A percentile compares a stretch with the other conserved stretches of the same genome.
phyloP scores from a whole-genome alignment of 2,797 vertebrate species.

The Cryptoblepharus egeriae region DNA sequence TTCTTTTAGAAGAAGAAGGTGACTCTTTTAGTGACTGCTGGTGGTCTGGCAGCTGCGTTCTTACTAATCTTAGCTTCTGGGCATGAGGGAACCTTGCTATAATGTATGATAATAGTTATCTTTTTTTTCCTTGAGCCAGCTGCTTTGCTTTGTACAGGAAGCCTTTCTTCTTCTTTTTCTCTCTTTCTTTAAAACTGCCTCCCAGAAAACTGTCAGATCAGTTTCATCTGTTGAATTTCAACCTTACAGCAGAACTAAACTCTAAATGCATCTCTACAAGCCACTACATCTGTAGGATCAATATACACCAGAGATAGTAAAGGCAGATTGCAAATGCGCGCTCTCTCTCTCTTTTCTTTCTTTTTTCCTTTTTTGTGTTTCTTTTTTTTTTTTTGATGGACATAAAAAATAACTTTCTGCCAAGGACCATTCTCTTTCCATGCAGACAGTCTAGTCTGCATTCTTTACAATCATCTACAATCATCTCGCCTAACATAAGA shows the following conservation, averaged over 20 bases:
- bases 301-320: conserved; percentile 44
- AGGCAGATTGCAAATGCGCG: background rate
- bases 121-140: conserved; percentile 55
- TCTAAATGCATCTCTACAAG: conserved; percentile 34
- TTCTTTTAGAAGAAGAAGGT: conserved; percentile 6
- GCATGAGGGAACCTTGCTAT: conserved; percentile 36
- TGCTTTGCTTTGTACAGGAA: conserved; percentile 62
- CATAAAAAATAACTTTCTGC: conserved; percentile 40
- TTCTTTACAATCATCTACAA: conserved; percentile 49
- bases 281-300: conserved; percentile 57
- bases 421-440: conserved; percentile 33
- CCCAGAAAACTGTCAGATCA: conserved; percentile 55
- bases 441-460: conserved; percentile 36
- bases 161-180: conserved; percentile 11
- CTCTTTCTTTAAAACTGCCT: conserved; percentile 41
- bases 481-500: conserved; percentile 51
- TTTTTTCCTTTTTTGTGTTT: too few relatives aligned
- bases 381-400: background rate
- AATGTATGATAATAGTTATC: conserved; percentile 40
- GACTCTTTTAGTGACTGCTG: conserved; percentile 21
- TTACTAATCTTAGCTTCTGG: conserved; percentile 47
- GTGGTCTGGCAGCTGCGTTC: conserved; percentile 15
- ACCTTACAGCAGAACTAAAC: conserved; percentile 48
- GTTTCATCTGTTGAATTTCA: conserved; percentile 53
- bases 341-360: too few relatives aligned